Evolutionary conservation across 2,113 vertebrate genomes (phyloP), one percentile per base, ranked within the genome.

Genomic region (Seriola aureovittata): DNA sequence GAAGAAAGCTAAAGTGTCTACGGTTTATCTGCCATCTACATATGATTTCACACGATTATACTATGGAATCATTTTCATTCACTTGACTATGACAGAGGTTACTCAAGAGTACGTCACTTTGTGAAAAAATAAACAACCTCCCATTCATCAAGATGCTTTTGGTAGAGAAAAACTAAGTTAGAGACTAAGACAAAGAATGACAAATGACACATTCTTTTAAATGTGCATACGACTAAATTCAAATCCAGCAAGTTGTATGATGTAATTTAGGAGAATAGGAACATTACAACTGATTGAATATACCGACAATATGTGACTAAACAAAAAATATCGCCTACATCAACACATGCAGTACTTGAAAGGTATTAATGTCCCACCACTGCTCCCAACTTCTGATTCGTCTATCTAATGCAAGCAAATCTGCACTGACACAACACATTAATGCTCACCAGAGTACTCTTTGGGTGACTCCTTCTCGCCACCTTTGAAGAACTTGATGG

Each of bases 401-500:
- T 52, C 0, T 2, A 10, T 58, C 36, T 42, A 17, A 40, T 2
- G 1, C 2, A 32, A 48, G 10, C 2, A 52, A 5, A 1, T 62
- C 4, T 42, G 23, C 4, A 14, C 0, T 0, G 34, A 68, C 14
- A 5, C 12, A 75, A n/a, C 3, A n/a, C 7, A 48, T 2, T 2
- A 8, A 8, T 21, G n/a, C 91, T 88, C 78, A 99, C 98, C 98
- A 71, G 97, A 96, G 75, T 99, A 99, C 69, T 99, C 98, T 86
- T 96, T 97, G 9, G 98, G 97, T 0, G 96, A 93, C 1, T 94
- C 85, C 38, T 96, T 97, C 57, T 98, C 98, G 0, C 98, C 98
- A 0, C 98, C 97, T 89, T 96, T 97, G 85, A 99, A 98, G 94
- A 99, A 99, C 85, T 99, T 99, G 93, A 99, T 99, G 58, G 98